Conservation (phyloP, 2,888 invertebrate species). For the Hirtodrosophila alboralis region DNA sequence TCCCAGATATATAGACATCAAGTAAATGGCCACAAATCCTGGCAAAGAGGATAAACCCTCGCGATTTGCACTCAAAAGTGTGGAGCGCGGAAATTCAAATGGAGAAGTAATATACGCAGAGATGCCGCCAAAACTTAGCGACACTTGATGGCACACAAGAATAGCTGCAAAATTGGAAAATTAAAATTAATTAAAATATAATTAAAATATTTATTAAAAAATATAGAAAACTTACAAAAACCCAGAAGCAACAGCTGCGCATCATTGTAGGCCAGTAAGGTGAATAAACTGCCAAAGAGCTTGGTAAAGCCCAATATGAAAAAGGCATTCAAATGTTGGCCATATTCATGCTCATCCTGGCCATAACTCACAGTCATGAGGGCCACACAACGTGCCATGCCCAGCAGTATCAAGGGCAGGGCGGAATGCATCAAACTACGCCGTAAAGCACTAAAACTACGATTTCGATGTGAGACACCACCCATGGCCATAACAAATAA, state of each 20-base stretch:
- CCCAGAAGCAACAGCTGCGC: conserved; percentile 84
- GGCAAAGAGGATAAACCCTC: conserved; percentile 94
- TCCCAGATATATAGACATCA: conserved; percentile 89
- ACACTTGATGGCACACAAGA: conserved; percentile 87
- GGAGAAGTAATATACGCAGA: conserved; percentile 90
- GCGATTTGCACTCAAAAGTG: conserved; percentile 91
- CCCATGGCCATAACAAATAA: conserved; percentile 94
- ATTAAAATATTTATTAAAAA: too few species aligned
- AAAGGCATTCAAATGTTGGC: conserved; percentile 99
- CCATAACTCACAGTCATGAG: conserved; percentile 90
- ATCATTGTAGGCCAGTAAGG: conserved; percentile 50
- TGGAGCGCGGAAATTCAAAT: conserved; percentile 86
- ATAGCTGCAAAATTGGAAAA: conserved; percentile 84
- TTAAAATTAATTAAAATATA: too few species aligned
- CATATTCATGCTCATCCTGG: conserved; percentile 96
- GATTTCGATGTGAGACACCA: conserved; percentile 87
- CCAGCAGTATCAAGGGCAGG: conserved; percentile 86
- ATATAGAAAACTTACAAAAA: conserved; percentile 56
- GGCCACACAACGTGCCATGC: conserved; percentile 87
- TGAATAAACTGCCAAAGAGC: conserved; percentile 87
- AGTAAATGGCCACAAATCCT: conserved; percentile 93
- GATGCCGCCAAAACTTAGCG: conserved; percentile 86
- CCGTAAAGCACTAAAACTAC: conserved; percentile 55
- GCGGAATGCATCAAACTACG: conserved; percentile 75
- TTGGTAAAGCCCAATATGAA: conserved; percentile 95